phyloP scores from a whole-genome alignment of 1,140 invertebrate species.

The Neodiprion pinetum region DNA sequence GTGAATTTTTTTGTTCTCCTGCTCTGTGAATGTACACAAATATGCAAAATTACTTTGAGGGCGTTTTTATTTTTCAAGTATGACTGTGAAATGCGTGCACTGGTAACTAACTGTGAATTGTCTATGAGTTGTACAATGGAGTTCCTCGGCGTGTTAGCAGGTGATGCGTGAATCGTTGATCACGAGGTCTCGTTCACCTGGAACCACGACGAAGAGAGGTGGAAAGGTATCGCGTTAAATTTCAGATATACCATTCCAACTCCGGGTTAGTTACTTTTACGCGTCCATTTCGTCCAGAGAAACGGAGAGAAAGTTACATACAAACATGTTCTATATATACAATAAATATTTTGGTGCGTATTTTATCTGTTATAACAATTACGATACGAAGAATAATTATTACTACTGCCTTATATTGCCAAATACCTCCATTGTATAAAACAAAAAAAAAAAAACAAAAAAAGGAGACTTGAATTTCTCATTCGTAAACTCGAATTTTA shows the following conservation, averaged over 20 bases:
- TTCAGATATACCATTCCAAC: neutral
- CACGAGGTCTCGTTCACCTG: neutral
- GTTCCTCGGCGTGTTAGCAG: neutral
- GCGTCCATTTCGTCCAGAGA: neutral
- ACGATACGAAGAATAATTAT: slow-evolving; percentile 17
- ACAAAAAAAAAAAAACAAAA: too few species aligned
- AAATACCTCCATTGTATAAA: slow-evolving; percentile 35
- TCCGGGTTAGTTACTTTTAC: neutral
- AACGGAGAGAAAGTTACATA: too few species aligned
- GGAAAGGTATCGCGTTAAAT: neutral
- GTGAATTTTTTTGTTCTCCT: neutral
- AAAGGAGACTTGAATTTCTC: neutral
- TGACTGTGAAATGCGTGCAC: neutral
- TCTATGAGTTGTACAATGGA: neutral
- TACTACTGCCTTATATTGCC: slow-evolving; percentile 53
- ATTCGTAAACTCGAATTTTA: too few species aligned
- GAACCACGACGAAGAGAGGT: neutral
- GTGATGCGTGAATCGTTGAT: neutral
- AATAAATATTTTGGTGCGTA: slow-evolving; percentile 10
- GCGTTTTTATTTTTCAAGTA: neutral
- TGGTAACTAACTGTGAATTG: neutral
- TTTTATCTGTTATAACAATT: neutral
- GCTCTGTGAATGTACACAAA: too few species aligned
- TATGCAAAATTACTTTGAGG: too few species aligned
- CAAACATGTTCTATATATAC: neutral